A percentile compares a stretch with the other conserved stretches of the same genome.
phyloP scores from a whole-genome alignment of 2,888 invertebrate species.

The Pseudococcus viburni region DNA sequence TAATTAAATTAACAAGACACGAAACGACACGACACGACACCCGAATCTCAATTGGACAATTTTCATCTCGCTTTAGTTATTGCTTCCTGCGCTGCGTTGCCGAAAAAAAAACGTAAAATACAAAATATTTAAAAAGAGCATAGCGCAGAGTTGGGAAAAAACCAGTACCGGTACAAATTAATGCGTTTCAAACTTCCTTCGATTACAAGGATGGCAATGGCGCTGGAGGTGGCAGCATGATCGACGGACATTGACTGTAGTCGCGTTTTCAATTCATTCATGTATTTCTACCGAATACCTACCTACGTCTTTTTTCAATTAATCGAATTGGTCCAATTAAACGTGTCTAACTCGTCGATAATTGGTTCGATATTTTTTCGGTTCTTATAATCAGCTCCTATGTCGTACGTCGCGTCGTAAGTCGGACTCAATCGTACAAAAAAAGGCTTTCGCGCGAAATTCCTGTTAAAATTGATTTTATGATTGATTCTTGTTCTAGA shows the following conservation, averaged over 20 bases:
- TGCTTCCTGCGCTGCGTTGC: not conserved
- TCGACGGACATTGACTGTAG: conserved; percentile 14
- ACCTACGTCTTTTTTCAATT: not conserved
- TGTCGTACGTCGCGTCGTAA: not conserved
- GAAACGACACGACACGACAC: conserved; percentile 27
- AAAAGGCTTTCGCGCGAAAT: too few relatives aligned
- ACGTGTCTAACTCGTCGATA: not conserved
- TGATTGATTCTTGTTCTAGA: too few relatives aligned
- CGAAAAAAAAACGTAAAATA: not conserved
- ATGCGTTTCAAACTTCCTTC: conserved; percentile 41
- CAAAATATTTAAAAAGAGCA: not conserved
- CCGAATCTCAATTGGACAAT: conserved; percentile 45
- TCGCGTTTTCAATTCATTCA: not conserved
- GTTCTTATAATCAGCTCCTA: not conserved
- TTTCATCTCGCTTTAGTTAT: conserved; percentile 45
- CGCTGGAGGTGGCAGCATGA: not conserved
- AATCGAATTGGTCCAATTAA: conserved; percentile 5
- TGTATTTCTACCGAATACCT: not conserved
- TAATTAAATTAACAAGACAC: conserved; percentile 39
- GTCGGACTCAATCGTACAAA: too few relatives aligned
- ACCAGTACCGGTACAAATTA: conserved; percentile 34
- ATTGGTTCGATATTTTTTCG: conserved; percentile 10
- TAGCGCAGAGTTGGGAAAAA: not conserved
- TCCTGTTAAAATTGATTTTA: too few relatives aligned
- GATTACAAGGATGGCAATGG: not conserved